These are phyloP conservation scores for Propithecus coquereli DNA, from an alignment of 2,113 vertebrate genomes.

Conservation along the genomic window DNA sequence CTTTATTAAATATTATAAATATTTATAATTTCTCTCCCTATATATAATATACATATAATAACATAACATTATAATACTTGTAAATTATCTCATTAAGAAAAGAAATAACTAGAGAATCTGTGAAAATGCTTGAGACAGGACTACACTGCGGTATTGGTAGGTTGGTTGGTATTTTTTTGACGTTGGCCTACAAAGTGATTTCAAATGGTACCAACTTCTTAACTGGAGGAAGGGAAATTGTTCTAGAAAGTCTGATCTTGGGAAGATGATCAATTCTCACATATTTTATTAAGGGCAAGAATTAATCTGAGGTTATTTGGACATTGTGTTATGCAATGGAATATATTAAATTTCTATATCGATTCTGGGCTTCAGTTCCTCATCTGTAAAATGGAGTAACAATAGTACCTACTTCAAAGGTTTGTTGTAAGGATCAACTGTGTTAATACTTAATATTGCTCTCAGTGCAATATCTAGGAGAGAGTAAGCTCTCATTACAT, in stretches of 20 bases:
- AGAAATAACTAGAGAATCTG: neutral
- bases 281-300: neutral
- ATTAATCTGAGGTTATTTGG: neutral
- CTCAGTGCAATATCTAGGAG: neutral
- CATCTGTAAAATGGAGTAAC: neutral
- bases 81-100: neutral
- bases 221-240: neutral
- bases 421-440: neutral
- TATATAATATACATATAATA: neutral
- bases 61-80: neutral
- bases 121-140: neutral
- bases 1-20: constrained; percentile 23
- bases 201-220: neutral
- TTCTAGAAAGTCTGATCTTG: neutral
- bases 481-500: neutral
- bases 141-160: neutral
- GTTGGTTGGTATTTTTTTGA: neutral
- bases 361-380: neutral
- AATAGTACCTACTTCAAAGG: neutral
- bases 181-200: neutral
- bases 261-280: neutral
- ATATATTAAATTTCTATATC: neutral
- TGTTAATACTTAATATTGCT: neutral
- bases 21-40: neutral
- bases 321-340: neutral